Base-by-base conservation (phyloP, 2,797 vertebrate species). In the Acanthis flammea region DNA sequence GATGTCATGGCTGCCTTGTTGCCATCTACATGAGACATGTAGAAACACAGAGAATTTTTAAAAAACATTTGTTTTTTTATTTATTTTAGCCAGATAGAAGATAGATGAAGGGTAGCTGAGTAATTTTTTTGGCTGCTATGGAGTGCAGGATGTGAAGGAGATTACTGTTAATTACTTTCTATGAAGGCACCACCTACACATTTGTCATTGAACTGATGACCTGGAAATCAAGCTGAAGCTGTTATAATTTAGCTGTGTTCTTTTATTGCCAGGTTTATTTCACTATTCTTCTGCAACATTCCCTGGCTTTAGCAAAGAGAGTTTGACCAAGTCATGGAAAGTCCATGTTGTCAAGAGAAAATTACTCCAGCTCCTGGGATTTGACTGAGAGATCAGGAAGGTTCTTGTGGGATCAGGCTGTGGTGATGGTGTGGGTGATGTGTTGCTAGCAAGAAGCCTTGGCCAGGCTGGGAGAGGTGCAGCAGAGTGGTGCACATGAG, bases 251-350 rank as follows among this genome's bases (percentile, higher is more conserved):
- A 71, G 9, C n/a, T 71, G 21, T 54, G 3, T 33, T 57, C 30
- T 84, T 62, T 42, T 57, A 66, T 31, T 39, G 7, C n/a, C 39
- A 28, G 30, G 16, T 77, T 72, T 65, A 19, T 31, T 58, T 84
- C 45, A 47, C 18, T 51, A 0, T 66, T 47, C 5, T 79, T 80
- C 67, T 77, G 31, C 51, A 89, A 70, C n/a, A 9, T 84, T 92
- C 65, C 86, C 94, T 42, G 74, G 94, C 85, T 91, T 88, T 93
- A 99, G 98, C 98, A 98, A 47, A 98, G 98, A 82, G 97, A 97
- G 45, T 97, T 99, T 97, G 97, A 98, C 82, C 98, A 98, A 86
- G 98, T 97, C 35, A n/a, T 98, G 66, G 98, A 98, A 90, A 98
- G 30, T 94, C 77, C 63, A 94, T 54, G 79, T 98, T 78, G 68